A percentile compares a stretch with the other conserved stretches of the same genome.
Evolutionary conservation across 2,113 vertebrate genomes (phyloP).

Genomic region (Pogona vitticeps): DNA sequence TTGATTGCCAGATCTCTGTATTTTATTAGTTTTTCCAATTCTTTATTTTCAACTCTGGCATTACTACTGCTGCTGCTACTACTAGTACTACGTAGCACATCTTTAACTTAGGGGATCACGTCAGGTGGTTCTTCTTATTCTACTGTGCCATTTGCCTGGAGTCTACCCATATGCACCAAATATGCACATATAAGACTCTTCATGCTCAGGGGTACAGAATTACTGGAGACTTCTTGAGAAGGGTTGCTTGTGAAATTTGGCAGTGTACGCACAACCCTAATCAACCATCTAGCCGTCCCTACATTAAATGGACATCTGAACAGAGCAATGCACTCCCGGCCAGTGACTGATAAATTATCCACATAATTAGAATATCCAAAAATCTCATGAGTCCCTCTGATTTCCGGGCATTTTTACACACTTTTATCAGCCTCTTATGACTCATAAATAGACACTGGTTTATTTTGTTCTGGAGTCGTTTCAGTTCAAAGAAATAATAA

Average conservation of each 20-base stretch:
- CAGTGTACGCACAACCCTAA: constrained; percentile 31
- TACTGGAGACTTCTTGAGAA: too few relatives aligned
- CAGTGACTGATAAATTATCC: constrained; percentile 23
- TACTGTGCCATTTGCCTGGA: not conserved
- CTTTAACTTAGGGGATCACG: too few relatives aligned
- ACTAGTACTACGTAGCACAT: too few relatives aligned
- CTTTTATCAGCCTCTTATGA: constrained; percentile 14
- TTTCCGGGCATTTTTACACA: constrained; percentile 39
- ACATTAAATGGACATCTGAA: constrained; percentile 40
- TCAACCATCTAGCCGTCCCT: constrained; percentile 57
- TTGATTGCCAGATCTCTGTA: too few relatives aligned
- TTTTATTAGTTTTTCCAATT: too few relatives aligned
- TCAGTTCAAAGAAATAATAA: constrained; percentile 40
- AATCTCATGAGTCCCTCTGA: not conserved
- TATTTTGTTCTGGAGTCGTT: constrained; percentile 40
- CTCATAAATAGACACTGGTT: constrained; percentile 43
- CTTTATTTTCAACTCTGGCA: too few relatives aligned
- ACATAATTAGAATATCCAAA: constrained; percentile 13
- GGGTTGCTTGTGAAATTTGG: not conserved
- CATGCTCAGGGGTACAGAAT: not conserved
- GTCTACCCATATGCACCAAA: not conserved
- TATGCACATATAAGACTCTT: not conserved
- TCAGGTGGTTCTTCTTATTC: not conserved
- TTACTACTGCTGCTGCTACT: too few relatives aligned
- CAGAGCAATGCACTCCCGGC: constrained; percentile 12